Conservation (phyloP, 92 coral and sea anemone species). For the Meandrina meandrites region DNA sequence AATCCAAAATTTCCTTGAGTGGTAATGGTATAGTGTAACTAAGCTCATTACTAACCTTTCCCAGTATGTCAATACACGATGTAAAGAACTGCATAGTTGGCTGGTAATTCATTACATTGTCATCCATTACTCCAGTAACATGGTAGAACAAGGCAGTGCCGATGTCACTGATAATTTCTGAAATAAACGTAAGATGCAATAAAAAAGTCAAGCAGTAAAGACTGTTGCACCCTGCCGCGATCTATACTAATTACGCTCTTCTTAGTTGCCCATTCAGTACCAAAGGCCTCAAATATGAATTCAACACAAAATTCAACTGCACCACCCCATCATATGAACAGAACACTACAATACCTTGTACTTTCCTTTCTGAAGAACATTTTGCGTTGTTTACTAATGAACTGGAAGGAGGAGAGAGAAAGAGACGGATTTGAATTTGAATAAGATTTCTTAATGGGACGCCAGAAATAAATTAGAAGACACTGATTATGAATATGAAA, state of each 20-base stretch:
- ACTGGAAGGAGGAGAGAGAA: conserved; percentile 23
- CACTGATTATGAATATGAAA: not conserved
- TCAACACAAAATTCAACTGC: no score
- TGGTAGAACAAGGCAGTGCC: conserved; percentile 90
- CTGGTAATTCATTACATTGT: conserved; percentile 71
- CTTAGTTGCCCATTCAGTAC: not conserved
- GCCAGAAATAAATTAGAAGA: not conserved
- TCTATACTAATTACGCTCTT: not conserved
- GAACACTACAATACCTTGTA: conserved; percentile 6
- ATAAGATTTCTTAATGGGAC: not conserved
- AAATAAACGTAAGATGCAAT: not conserved
- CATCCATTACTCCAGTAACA: conserved; percentile 84
- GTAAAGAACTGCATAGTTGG: conserved; percentile 98
- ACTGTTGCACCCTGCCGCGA: not conserved
- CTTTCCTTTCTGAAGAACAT: conserved; percentile 48
- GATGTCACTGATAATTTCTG: conserved; percentile 77
- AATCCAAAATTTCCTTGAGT: not conserved
- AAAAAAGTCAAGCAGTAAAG: not conserved
- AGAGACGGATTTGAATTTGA: no score
- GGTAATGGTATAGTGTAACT: not conserved
- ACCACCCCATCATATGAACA: not conserved
- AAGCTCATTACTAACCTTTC: conserved; percentile 66
- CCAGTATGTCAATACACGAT: conserved; percentile 90
- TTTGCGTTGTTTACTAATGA: conserved; percentile 58
- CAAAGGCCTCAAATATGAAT: not conserved